These are phyloP conservation scores for Thripadectes ignobilis DNA, from an alignment of 2,797 vertebrate species.

Conservation along the genomic window DNA sequence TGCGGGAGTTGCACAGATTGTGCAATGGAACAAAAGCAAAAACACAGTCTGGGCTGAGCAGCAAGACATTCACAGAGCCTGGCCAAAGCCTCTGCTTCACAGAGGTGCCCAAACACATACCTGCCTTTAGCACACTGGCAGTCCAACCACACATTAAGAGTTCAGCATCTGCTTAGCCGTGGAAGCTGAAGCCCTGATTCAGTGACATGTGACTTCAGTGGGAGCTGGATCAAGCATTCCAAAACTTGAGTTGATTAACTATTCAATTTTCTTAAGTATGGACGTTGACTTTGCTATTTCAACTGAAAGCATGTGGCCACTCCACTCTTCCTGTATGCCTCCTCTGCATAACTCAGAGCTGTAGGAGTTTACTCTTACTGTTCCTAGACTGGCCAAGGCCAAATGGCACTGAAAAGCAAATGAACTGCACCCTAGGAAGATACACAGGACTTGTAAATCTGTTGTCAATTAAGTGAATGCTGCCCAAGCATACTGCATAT, in stretches of 20 bases:
- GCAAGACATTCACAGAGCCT: neutral
- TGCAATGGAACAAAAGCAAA: conserved; percentile 2
- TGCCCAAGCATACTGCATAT: neutral
- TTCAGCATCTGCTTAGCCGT: conserved; percentile 1
- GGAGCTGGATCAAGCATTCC: conserved; percentile 37
- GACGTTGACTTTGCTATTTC: neutral
- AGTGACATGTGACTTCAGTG: conserved; percentile 30
- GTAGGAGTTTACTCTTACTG: neutral
- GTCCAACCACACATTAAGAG: neutral
- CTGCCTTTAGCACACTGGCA: neutral
- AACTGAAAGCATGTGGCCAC: neutral
- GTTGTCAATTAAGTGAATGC: neutral
- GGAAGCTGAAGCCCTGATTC: conserved; percentile 43
- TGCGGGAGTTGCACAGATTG: neutral
- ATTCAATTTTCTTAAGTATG: conserved; percentile 1
- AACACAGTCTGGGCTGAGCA: neutral
- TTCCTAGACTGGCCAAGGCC: neutral
- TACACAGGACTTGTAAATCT: neutral
- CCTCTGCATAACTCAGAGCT: neutral
- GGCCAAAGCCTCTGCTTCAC: neutral
- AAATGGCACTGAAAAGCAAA: neutral
- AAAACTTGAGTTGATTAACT: conserved; percentile 34
- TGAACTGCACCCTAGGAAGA: neutral
- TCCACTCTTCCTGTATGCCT: neutral
- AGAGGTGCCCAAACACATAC: neutral